Conservation (phyloP, 2,113 vertebrate genomes). For the Danio rerio region DNA sequence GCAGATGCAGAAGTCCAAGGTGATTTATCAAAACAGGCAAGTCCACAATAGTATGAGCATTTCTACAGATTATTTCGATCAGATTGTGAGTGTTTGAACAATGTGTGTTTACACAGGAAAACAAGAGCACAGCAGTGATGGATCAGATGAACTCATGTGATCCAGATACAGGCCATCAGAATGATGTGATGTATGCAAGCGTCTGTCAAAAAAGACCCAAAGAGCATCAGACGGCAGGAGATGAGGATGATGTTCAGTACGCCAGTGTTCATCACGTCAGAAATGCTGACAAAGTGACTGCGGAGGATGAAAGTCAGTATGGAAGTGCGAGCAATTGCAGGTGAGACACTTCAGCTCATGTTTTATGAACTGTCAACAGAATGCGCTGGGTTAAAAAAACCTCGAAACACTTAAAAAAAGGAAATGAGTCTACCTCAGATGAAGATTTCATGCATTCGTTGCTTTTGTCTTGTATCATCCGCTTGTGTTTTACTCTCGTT, state of each 20-base stretch:
- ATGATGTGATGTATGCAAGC: not conserved
- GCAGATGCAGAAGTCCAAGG: not conserved
- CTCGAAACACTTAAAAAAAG: not conserved
- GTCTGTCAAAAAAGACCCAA: not conserved
- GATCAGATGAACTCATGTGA: not conserved
- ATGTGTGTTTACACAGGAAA: not conserved
- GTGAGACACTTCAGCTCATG: too few species aligned
- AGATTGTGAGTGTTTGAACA: not conserved
- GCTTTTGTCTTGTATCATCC: too few species aligned
- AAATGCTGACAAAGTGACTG: not conserved
- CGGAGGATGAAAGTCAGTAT: not conserved
- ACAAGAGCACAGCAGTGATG: not conserved
- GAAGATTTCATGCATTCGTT: not conserved
- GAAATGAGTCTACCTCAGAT: not conserved
- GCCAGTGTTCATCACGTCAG: not conserved
- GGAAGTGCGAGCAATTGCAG: not conserved
- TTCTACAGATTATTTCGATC: not conserved
- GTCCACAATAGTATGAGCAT: not conserved
- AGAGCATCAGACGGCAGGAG: not conserved
- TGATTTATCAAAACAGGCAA: not conserved
- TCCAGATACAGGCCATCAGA: not conserved
- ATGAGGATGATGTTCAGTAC: conserved; percentile 17
- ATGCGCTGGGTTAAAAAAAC: not conserved
- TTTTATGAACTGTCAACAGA: too few species aligned
- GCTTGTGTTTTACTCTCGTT: too few species aligned